phyloP scores from a whole-genome alignment of 1,140 invertebrate genomes.

The Coboldia fuscipes region DNA sequence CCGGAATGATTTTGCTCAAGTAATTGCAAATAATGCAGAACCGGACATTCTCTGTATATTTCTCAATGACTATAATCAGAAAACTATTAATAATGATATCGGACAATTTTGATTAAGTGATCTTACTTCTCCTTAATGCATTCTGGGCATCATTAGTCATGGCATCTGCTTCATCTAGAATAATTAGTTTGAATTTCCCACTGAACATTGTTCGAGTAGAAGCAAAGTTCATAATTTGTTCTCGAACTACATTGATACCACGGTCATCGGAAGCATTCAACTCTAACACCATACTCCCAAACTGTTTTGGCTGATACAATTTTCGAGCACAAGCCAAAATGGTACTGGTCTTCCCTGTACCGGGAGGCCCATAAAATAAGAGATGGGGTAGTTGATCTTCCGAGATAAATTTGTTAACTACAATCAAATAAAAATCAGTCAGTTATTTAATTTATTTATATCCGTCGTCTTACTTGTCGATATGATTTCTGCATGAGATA shows the following conservation, averaged over 20 bases:
- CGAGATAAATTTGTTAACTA: conserved; percentile 83
- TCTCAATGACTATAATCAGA: conserved; percentile 73
- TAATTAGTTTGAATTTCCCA: conserved; percentile 86
- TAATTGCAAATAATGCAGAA: conserved; percentile 99
- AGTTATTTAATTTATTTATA: conserved; percentile 2
- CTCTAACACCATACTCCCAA: conserved; percentile 49
- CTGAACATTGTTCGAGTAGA: conserved; percentile 92
- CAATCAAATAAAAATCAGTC: conserved; percentile 16
- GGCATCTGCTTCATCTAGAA: conserved; percentile 97
- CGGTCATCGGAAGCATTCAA: conserved; percentile 98
- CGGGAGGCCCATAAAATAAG: conserved; percentile 95
- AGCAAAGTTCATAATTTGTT: conserved; percentile 93
- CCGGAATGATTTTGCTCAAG: conserved; percentile 94
- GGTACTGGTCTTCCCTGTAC: conserved; percentile 96
- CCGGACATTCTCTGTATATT: conserved; percentile 93
- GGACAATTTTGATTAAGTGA: conserved; percentile 1
- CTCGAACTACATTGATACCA: conserved; percentile 91
- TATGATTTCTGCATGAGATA: conserved; percentile 95
- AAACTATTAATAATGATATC: conserved; percentile 6
- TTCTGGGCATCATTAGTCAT: conserved; percentile 99
- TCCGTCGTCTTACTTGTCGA: conserved; percentile 60
- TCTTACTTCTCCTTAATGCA: conserved; percentile 81
- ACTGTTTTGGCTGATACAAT: conserved; percentile 43
- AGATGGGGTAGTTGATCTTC: conserved; percentile 89
- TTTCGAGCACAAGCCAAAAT: conserved; percentile 90